Evolutionary conservation across 2,797 vertebrate species (phyloP).

Genomic region (Rhinella marina): DNA sequence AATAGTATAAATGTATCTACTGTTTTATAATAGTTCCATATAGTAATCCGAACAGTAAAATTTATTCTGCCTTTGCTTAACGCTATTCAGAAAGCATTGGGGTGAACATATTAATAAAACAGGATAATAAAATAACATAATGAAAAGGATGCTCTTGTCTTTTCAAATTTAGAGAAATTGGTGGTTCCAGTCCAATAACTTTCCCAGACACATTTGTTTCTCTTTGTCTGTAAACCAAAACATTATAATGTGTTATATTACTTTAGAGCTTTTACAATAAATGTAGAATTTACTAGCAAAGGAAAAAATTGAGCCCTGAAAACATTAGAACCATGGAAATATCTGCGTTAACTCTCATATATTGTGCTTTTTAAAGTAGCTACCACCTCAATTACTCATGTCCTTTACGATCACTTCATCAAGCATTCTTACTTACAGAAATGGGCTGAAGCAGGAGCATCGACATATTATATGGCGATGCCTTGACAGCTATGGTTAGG

Average conservation of each 20-base stretch:
- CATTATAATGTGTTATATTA: constrained; percentile 17
- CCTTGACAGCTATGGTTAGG: constrained; percentile 35
- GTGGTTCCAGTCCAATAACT: constrained; percentile 1
- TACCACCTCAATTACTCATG: constrained; percentile 14
- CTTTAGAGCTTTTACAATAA: constrained; percentile 40
- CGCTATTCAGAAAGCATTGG: neutral
- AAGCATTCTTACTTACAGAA: constrained; percentile 33
- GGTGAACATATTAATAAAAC: neutral
- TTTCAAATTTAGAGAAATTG: neutral
- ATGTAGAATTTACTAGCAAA: constrained; percentile 22
- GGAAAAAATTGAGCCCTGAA: constrained; percentile 9
- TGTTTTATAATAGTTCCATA: too few relatives aligned
- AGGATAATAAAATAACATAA: constrained; percentile 8
- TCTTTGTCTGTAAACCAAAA: constrained; percentile 14
- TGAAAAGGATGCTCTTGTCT: neutral
- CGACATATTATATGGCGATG: neutral
- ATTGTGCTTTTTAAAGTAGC: constrained; percentile 17
- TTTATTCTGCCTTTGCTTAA: neutral
- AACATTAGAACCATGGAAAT: constrained; percentile 3
- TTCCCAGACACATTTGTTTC: constrained; percentile 30
- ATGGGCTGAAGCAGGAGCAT: neutral
- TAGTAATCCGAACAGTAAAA: too few relatives aligned
- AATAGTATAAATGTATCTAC: neutral
- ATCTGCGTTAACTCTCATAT: neutral
- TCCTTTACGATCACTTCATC: constrained; percentile 37